Percentiles rank a stretch among this genome's conserved stretches.
These are phyloP conservation scores for Eremophila alpestris DNA, from an alignment of 2,797 vertebrate genomes.

Conservation along the genomic window DNA sequence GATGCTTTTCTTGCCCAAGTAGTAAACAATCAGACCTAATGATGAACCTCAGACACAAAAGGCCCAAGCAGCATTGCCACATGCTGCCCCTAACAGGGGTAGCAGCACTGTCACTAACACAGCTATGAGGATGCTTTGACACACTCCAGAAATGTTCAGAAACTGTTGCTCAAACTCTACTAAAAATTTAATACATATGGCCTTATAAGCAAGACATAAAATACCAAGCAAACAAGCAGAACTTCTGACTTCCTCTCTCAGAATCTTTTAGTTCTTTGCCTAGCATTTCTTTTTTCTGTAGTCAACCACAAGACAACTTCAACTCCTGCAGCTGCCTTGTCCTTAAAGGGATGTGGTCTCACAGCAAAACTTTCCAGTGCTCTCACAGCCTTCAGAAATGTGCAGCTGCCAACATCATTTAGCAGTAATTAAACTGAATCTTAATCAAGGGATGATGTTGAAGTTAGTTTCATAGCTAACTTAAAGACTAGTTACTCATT, in stretches of 20 bases:
- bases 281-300: background rate
- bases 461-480: background rate
- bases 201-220: background rate
- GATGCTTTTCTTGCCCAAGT: slow-evolving; percentile 17
- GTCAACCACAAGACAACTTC: background rate
- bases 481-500: background rate
- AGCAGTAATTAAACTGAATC: background rate
- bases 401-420: background rate
- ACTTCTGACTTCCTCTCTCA: background rate
- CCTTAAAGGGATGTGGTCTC: background rate
- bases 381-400: background rate
- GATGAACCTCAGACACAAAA: background rate
- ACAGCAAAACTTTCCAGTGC: background rate
- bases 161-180: background rate
- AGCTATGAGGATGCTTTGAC: background rate
- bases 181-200: background rate
- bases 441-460: background rate
- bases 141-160: background rate
- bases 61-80: background rate
- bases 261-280: background rate
- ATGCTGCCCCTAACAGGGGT: accelerated
- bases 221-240: background rate
- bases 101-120: accelerated
- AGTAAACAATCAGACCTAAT: background rate
- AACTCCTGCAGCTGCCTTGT: background rate